phyloP scores from a whole-genome alignment of 2,113 vertebrate genomes.

The Ranitomeya variabilis region DNA sequence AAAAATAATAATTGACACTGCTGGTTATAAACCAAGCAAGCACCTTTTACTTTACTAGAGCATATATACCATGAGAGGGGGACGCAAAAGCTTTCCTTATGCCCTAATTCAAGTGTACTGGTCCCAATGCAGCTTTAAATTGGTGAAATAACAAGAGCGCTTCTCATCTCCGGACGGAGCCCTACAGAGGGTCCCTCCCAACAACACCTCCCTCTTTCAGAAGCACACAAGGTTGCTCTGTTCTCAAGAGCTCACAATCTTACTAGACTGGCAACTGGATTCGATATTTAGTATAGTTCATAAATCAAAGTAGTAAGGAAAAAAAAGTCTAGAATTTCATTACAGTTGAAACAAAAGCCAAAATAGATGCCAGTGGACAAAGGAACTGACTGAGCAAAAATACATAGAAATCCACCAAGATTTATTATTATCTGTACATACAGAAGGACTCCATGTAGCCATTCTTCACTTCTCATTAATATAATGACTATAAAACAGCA shows the following conservation, averaged over 20 bases:
- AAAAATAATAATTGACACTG: not conserved
- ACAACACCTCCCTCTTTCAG: slow-evolving; percentile 13
- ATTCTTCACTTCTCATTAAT: not conserved
- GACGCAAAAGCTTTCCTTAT: slow-evolving; percentile 21
- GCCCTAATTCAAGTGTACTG: slow-evolving; percentile 20
- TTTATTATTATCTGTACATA: not conserved
- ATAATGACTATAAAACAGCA: not conserved
- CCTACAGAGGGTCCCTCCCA: slow-evolving; percentile 34
- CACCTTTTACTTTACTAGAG: slow-evolving; percentile 5
- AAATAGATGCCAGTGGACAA: not conserved
- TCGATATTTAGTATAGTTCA: not conserved
- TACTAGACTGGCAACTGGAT: not conserved
- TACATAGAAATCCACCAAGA: not conserved
- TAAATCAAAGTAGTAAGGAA: not conserved
- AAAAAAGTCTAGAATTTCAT: not conserved
- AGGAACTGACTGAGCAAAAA: not conserved
- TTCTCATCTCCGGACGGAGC: slow-evolving; percentile 52
- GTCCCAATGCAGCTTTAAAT: slow-evolving; percentile 42
- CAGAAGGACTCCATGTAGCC: not conserved
- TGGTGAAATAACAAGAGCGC: slow-evolving; percentile 53
- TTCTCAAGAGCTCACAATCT: slow-evolving; percentile 53
- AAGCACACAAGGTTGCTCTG: slow-evolving; percentile 35
- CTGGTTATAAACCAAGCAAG: not conserved
- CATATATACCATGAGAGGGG: slow-evolving; percentile 11
- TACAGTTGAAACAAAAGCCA: not conserved